Conservation (phyloP, 2,797 vertebrate genomes). For the Chelidonichthys spinosus region DNA sequence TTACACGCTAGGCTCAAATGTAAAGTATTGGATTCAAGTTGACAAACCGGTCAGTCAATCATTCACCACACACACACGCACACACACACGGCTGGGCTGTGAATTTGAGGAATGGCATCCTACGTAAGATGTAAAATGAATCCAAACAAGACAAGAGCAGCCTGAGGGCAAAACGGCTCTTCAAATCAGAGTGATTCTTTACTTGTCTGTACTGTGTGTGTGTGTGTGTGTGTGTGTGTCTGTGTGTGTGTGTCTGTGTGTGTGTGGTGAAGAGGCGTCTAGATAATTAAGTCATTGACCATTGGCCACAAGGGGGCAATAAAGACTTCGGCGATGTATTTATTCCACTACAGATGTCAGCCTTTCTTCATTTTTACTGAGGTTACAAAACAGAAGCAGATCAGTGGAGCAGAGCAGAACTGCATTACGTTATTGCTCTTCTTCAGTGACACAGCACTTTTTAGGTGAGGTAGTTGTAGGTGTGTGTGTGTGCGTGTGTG, state of each 20-base stretch:
- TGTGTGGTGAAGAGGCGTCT: conserved; percentile 1
- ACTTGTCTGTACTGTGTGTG: conserved; percentile 1
- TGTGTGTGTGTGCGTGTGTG: conserved; percentile 12
- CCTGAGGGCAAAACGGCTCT: conserved; percentile 26
- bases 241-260: conserved; percentile 13
- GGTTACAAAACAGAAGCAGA: conserved; percentile 39
- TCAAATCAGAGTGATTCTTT: conserved; percentile 37
- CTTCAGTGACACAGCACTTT: conserved; percentile 57
- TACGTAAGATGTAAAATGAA: conserved; percentile 53
- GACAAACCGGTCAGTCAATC: conserved; percentile 56
- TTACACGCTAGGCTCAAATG: background rate
- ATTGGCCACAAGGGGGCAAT: conserved; percentile 71
- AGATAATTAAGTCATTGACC: background rate
- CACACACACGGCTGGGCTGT: conserved; percentile 7
- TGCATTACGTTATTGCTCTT: conserved; percentile 31
- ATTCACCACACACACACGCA: conserved; percentile 11
- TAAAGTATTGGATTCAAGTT: conserved; percentile 31
- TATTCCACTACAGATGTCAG: conserved; percentile 38
- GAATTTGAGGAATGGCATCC: conserved; percentile 60
- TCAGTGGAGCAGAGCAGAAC: conserved; percentile 50
- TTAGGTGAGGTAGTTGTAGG: background rate
- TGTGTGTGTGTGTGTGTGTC: conserved; percentile 13
- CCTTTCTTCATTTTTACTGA: conserved; percentile 52
- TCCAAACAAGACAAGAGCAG: conserved; percentile 46
- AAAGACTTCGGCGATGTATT: background rate